These are phyloP conservation scores for Aspidiotus rigidus DNA, from an alignment of 2,888 invertebrate species.

Conservation along the genomic window DNA sequence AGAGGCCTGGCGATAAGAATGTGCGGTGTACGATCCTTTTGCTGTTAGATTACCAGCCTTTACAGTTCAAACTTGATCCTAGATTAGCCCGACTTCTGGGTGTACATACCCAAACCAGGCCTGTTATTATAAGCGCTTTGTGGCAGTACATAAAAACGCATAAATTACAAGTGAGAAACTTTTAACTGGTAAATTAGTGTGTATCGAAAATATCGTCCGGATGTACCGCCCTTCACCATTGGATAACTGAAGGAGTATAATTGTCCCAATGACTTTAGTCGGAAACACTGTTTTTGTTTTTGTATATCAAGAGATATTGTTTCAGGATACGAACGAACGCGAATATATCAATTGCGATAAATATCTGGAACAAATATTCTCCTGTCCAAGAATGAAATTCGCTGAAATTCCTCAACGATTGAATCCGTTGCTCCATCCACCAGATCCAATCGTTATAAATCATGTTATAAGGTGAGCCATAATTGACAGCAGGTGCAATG, in stretches of 20 bases:
- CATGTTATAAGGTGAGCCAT: slow-evolving; percentile 65
- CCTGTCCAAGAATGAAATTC: slow-evolving; percentile 88
- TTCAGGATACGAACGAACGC: slow-evolving; percentile 82
- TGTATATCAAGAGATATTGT: too few relatives aligned
- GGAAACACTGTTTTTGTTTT: too few relatives aligned
- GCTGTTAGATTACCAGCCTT: slow-evolving; percentile 93
- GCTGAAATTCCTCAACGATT: slow-evolving; percentile 96
- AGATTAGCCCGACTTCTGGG: slow-evolving; percentile 89
- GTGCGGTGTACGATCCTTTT: slow-evolving; percentile 96
- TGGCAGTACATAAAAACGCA: slow-evolving; percentile 99
- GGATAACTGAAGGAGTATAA: too few relatives aligned
- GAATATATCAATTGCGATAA: slow-evolving; percentile 96
- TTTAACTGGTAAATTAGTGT: too few relatives aligned
- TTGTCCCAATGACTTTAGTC: too few relatives aligned
- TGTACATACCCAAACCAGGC: slow-evolving; percentile 93
- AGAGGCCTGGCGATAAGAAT: slow-evolving; percentile 96
- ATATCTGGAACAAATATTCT: slow-evolving; percentile 96
- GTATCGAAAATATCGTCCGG: too few relatives aligned
- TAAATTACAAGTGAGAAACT: slow-evolving; percentile 47
- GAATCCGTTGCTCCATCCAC: slow-evolving; percentile 88
- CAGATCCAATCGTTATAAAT: slow-evolving; percentile 98
- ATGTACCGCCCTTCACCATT: too few relatives aligned
- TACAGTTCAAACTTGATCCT: slow-evolving; percentile 97
- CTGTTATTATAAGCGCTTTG: slow-evolving; percentile 93
- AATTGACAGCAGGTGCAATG: too few relatives aligned